Conservation (phyloP, 2,797 vertebrate species). For the Esox lucius region DNA sequence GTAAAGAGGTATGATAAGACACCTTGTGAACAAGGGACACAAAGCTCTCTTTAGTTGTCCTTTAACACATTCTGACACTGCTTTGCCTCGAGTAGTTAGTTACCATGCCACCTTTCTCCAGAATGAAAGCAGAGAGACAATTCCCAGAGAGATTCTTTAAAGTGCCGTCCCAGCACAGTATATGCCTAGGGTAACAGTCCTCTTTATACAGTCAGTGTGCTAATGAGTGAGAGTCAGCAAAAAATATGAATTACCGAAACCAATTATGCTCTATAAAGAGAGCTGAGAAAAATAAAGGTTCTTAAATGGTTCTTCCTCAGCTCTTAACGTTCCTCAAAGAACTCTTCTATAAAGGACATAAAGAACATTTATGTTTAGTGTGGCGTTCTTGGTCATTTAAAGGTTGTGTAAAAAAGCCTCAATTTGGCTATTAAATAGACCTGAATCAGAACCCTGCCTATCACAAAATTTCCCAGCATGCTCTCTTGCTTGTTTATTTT, state of each 20-base stretch:
- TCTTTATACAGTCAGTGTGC: not conserved
- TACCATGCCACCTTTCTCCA: not conserved
- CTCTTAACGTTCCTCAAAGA: too few species aligned
- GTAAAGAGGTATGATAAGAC: not conserved
- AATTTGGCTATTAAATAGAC: too few species aligned
- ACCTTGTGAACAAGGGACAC: not conserved
- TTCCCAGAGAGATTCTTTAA: not conserved
- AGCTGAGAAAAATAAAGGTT: not conserved
- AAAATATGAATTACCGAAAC: not conserved
- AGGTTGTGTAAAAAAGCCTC: too few species aligned
- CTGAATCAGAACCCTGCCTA: too few species aligned
- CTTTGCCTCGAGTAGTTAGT: not conserved
- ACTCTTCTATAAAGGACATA: too few species aligned
- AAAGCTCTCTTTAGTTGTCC: not conserved
- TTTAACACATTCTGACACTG: not conserved
- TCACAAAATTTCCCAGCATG: too few species aligned
- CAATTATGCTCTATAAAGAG: not conserved
- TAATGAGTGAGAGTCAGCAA: slow-evolving; percentile 5
- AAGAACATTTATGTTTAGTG: too few species aligned
- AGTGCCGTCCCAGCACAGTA: not conserved
- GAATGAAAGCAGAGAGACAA: not conserved
- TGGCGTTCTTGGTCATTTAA: too few species aligned
- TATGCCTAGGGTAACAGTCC: not conserved
- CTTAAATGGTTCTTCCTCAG: too few species aligned
- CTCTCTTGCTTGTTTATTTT: too few species aligned